These are phyloP conservation scores for Metopia argyrocephala DNA, from an alignment of 2,888 invertebrate genomes.

Conservation along the genomic window DNA sequence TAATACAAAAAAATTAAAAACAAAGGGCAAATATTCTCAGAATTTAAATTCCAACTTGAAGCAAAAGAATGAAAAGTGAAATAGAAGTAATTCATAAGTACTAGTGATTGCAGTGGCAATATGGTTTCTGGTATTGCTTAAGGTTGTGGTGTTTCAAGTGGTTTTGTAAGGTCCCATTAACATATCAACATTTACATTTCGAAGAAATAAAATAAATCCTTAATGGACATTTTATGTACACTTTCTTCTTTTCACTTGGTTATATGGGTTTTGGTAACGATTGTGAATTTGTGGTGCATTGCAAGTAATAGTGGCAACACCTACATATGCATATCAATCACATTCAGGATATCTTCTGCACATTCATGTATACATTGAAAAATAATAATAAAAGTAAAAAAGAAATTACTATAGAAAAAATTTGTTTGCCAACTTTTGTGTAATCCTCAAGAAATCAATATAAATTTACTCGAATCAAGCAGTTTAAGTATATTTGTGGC, in stretches of 20 bases:
- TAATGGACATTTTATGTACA: conserved; percentile 22
- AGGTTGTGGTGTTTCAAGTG: neutral
- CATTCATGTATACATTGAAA: neutral
- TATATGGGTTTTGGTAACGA: neutral
- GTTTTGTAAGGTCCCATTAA: conserved; percentile 19
- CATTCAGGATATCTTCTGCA: conserved; percentile 14
- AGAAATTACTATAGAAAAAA: neutral
- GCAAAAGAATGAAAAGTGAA: neutral
- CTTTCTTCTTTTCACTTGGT: neutral
- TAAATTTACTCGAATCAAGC: conserved; percentile 31
- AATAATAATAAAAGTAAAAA: neutral
- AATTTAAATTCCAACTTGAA: neutral
- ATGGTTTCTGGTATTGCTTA: neutral
- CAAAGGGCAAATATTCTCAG: neutral
- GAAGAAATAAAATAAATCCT: neutral
- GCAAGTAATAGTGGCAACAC: conserved; percentile 7
- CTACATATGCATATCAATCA: conserved; percentile 50
- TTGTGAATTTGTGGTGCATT: neutral
- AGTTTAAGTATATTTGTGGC: neutral
- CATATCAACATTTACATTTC: conserved; percentile 8
- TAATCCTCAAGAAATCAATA: conserved; percentile 44
- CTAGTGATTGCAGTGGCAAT: neutral
- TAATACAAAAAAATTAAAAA: neutral
- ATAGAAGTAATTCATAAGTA: conserved; percentile 20
- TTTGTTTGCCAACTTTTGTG: conserved; percentile 41